These are phyloP conservation scores for Nyctibius bracteatus DNA, from an alignment of 2,113 vertebrate species.

Conservation along the genomic window DNA sequence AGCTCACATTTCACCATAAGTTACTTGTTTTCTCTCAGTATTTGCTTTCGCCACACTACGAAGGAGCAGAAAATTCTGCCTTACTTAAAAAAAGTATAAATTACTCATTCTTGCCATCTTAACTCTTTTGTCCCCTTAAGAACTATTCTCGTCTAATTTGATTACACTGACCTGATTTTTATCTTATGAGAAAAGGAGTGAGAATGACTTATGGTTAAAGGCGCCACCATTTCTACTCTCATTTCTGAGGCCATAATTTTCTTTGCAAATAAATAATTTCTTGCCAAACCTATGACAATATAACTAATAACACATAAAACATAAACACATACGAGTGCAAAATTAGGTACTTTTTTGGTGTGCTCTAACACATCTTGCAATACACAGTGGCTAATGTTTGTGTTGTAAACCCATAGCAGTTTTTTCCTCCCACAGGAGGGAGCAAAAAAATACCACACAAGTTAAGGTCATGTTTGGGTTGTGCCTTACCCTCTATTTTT, in stretches of 20 bases:
- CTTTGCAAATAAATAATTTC: conserved; percentile 13
- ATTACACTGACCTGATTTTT: conserved; percentile 56
- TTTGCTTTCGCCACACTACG: not conserved
- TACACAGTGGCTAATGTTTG: not conserved
- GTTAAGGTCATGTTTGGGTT: conserved; percentile 53
- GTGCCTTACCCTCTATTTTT: conserved; percentile 6
- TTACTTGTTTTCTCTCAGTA: not conserved
- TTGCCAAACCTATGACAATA: not conserved
- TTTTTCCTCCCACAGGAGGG: not conserved
- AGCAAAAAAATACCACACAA: conserved; percentile 25
- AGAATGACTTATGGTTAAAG: conserved; percentile 47
- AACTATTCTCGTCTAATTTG: conserved; percentile 53
- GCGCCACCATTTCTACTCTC: not conserved
- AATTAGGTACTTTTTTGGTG: accelerated
- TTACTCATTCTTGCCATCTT: conserved; percentile 41
- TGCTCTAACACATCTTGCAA: not conserved
- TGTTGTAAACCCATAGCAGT: not conserved
- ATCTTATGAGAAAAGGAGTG: conserved; percentile 25
- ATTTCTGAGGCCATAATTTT: not conserved
- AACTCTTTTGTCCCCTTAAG: conserved; percentile 54
- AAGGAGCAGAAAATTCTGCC: conserved; percentile 49
- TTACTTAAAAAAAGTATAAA: conserved; percentile 53
- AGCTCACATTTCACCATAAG: conserved; percentile 31
- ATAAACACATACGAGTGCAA: accelerated
- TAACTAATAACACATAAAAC: not conserved